Percentiles rank a stretch among this genome's conserved stretches.
phyloP scores from a whole-genome alignment of 2,113 vertebrate genomes.

The Ictalurus punctatus region DNA sequence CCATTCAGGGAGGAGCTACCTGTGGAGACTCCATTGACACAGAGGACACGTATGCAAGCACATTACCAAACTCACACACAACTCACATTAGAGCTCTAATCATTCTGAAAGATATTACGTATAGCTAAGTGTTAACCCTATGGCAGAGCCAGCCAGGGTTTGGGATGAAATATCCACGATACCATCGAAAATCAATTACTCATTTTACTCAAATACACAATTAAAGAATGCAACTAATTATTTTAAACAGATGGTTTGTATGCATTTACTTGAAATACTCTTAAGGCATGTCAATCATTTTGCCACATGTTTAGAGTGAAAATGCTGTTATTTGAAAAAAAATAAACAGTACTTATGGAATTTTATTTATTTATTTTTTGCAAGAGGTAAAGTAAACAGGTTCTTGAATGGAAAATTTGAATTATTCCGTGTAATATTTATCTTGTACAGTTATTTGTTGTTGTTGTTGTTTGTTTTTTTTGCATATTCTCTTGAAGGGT shows the following conservation, averaged over 20 bases:
- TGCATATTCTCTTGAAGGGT: neutral
- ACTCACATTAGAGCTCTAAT: neutral
- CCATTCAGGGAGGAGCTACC: conserved; percentile 90
- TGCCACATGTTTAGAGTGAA: neutral
- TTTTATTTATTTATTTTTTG: too few species aligned
- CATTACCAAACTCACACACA: neutral
- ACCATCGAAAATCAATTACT: neutral
- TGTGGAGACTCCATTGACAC: conserved; percentile 89
- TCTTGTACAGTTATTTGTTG: too few species aligned
- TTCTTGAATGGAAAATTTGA: neutral
- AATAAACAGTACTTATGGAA: too few species aligned
- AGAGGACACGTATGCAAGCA: conserved; percentile 82
- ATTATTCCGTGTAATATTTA: neutral
- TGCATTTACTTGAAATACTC: neutral
- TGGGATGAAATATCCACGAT: neutral
- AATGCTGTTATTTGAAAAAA: neutral
- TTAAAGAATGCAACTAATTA: neutral
- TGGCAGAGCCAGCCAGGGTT: neutral
- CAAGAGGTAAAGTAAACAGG: neutral
- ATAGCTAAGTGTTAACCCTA: neutral
- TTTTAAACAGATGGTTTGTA: neutral
- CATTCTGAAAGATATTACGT: neutral
- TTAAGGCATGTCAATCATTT: neutral
- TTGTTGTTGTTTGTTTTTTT: neutral
- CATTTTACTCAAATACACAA: neutral